Evolutionary conservation across 2,888 invertebrate genomes (phyloP).

Genomic region (Agonopterix arenella): DNA sequence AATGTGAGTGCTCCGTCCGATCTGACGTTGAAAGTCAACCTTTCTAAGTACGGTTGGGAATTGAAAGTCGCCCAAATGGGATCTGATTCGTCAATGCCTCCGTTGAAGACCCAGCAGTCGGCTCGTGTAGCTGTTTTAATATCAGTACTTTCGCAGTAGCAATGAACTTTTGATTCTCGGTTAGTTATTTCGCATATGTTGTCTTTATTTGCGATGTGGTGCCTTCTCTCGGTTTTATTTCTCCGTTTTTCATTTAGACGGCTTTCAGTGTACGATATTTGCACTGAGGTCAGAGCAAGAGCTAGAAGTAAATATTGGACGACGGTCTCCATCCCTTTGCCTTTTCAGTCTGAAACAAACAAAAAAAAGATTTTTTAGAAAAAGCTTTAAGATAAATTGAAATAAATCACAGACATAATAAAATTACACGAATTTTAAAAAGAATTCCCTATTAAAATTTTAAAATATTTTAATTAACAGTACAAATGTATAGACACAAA

Average conservation of each 20-base stretch:
- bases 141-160: conserved; percentile 80
- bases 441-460: too few species aligned
- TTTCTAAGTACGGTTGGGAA: conserved; percentile 82
- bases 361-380: conserved; percentile 26
- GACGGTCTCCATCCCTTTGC: conserved; percentile 58
- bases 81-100: conserved; percentile 80
- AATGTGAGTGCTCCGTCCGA: conserved; percentile 82
- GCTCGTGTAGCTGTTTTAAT: conserved; percentile 79
- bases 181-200: conserved; percentile 78
- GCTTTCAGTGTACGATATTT: conserved; percentile 73
- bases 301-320: conserved; percentile 71
- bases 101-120: conserved; percentile 87
- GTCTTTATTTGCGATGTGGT: conserved; percentile 55
- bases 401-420: too few species aligned
- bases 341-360: conserved; percentile 57
- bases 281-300: conserved; percentile 69
- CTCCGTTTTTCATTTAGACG: conserved; percentile 73
- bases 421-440: too few species aligned
- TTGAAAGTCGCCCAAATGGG: conserved; percentile 84
- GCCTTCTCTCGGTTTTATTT: conserved; percentile 66
- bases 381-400: conserved; percentile 10
- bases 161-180: conserved; percentile 77
- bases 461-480: too few species aligned
- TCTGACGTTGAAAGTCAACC: conserved; percentile 82
- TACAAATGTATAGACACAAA: too few species aligned